These are phyloP conservation scores for Tympanuchus pallidicinctus DNA, from an alignment of 2,113 vertebrate species.

Conservation along the genomic window DNA sequence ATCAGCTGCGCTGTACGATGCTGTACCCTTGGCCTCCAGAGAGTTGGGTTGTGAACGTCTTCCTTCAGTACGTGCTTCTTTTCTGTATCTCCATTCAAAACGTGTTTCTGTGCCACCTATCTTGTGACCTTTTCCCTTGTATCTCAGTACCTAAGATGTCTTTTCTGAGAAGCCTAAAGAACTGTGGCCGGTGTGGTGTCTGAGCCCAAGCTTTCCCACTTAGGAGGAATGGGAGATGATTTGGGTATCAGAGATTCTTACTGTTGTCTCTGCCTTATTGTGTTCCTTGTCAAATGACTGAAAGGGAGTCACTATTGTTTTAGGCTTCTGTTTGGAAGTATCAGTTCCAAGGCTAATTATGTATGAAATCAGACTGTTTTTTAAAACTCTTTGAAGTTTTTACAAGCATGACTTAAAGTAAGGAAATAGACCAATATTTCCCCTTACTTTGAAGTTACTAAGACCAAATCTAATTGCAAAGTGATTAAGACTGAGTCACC, in stretches of 20 bases:
- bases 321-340: background rate
- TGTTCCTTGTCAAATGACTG: background rate
- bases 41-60: background rate
- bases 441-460: constrained; percentile 50
- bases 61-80: background rate
- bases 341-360: constrained; percentile 30
- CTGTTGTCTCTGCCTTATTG: background rate
- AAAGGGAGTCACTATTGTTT: constrained; percentile 30
- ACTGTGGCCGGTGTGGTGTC: rapidly evolving
- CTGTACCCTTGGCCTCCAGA: background rate
- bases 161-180: background rate
- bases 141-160: background rate
- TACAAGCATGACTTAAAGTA: constrained; percentile 9
- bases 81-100: background rate
- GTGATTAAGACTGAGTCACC: constrained; percentile 23
- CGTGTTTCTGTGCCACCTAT: rapidly evolving
- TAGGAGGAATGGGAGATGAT: background rate
- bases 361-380: constrained; percentile 30
- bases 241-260: background rate
- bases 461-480: constrained; percentile 56
- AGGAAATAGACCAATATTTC: background rate
- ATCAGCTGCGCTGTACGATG: background rate
- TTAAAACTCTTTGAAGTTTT: constrained; percentile 61
- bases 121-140: rapidly evolving
- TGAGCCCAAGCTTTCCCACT: background rate